These are phyloP conservation scores for Brachyalestes nurse DNA, from an alignment of 2,797 vertebrate genomes.

Conservation along the genomic window DNA sequence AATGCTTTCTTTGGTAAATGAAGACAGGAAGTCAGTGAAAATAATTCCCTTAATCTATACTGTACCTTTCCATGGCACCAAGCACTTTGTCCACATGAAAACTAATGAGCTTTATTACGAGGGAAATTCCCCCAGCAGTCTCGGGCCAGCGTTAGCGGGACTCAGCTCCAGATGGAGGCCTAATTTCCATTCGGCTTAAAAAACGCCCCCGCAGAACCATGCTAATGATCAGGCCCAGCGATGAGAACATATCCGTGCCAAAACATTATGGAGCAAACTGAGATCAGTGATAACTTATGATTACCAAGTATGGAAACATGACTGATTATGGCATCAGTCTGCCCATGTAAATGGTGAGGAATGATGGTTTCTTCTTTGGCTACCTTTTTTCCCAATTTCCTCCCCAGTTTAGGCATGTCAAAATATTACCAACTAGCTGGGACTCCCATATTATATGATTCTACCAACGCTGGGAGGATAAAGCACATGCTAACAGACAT, in stretches of 20 bases:
- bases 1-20: slow-evolving; percentile 21
- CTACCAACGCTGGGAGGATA: too few relatives aligned
- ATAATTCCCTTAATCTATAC: slow-evolving; percentile 35
- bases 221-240: slow-evolving; percentile 48
- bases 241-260: slow-evolving; percentile 44
- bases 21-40: slow-evolving; percentile 33
- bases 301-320: neutral
- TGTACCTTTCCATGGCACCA: slow-evolving; percentile 16
- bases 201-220: slow-evolving; percentile 33
- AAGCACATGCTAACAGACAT: too few relatives aligned
- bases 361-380: too few relatives aligned
- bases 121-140: slow-evolving; percentile 50
- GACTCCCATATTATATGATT: too few relatives aligned
- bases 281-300: slow-evolving; percentile 4
- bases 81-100: slow-evolving; percentile 41
- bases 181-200: slow-evolving; percentile 50
- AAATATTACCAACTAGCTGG: too few relatives aligned
- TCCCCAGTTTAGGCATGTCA: too few relatives aligned
- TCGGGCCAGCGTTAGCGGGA: slow-evolving; percentile 43
- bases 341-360: neutral
- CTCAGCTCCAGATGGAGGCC: slow-evolving; percentile 52
- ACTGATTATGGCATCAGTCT: neutral
- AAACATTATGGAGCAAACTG: slow-evolving; percentile 31
- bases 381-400: neutral
- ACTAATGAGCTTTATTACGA: slow-evolving; percentile 55